Percentiles rank a stretch among this genome's conserved stretches.
Evolutionary conservation across 2,113 vertebrate genomes (phyloP).

Genomic region (Panthera uncia): DNA sequence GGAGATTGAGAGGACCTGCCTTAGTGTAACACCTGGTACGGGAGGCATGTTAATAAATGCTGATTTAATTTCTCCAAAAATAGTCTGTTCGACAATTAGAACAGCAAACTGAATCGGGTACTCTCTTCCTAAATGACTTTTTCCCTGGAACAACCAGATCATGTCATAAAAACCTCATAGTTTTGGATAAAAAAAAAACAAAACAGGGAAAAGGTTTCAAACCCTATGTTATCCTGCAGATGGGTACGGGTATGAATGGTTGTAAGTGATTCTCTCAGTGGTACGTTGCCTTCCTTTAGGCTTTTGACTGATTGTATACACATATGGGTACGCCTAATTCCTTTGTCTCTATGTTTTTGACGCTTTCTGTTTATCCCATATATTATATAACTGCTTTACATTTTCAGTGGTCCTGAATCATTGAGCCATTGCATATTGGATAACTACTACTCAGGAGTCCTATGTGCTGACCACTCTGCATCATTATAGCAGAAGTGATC

Average conservation of each 20-base stretch:
- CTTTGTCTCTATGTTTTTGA: neutral
- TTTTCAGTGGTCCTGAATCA: neutral
- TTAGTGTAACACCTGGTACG: accelerated
- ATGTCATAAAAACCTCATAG: neutral
- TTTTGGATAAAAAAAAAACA: neutral
- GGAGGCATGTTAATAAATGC: neutral
- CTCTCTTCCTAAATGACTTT: neutral
- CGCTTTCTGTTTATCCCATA: neutral
- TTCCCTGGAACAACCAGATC: neutral
- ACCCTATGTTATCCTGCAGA: neutral
- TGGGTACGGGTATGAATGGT: accelerated
- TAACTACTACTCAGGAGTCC: neutral
- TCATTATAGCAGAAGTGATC: neutral
- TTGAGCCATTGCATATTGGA: neutral
- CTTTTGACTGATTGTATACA: too few relatives aligned
- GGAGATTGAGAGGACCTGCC: neutral
- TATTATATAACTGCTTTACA: neutral
- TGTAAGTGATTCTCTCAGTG: neutral
- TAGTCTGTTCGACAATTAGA: neutral
- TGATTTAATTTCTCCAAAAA: neutral
- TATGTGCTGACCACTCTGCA: accelerated
- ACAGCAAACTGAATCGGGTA: neutral
- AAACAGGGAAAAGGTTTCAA: neutral
- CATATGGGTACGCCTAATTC: accelerated
- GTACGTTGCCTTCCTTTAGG: neutral